Evolutionary conservation across 2,797 vertebrate species (phyloP), one percentile per base, ranked within the genome.

Genomic region (Borostomias antarcticus): DNA sequence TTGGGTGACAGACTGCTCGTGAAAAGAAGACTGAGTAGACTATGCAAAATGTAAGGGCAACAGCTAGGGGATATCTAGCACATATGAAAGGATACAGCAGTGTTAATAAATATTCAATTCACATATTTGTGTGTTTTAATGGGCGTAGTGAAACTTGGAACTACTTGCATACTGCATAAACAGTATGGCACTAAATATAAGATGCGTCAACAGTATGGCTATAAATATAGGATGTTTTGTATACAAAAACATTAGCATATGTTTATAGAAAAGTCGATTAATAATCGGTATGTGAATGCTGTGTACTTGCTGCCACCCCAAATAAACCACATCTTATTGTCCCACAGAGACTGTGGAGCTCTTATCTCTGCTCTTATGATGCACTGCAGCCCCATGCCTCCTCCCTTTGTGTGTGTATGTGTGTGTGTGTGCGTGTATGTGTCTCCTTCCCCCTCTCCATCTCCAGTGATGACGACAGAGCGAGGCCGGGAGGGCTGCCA

Each of bases 1-100:
- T 91, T 90, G 89, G 88, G 88, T 93, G 91, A 89, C 88, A 91
- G 88, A 77, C 81, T 84, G 84, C 82, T 84, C 58, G 61, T 76
- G 77, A 80, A 84, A 73, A 69, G 70, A 79, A 68, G 74, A 60
- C 48, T 68, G 80, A 77, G 15, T 40, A 80, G 73, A 78, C 43
- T 23, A 45, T 57, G 53, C 66, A 64, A 26, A 29, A 37, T 7
- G 8, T 2, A 28, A 17, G 33, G 21, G 25, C 7, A 2, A 40
- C 37, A 11, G 51, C 4, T 53, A 0, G 51, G 25, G 51, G 25
- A 19, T 48, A 28, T 47, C 30, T n/a, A 48, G 40, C 15, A 45
- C 43, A 45, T 48, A 37, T 19, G 26, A 61, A 48, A 11, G 26
- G 9, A 47, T 10, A 19, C 43, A 25, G n/a, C 21, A 21, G 32